These are phyloP conservation scores for Linnaemya vulpina DNA, from an alignment of 2,888 invertebrate species.

Conservation along the genomic window DNA sequence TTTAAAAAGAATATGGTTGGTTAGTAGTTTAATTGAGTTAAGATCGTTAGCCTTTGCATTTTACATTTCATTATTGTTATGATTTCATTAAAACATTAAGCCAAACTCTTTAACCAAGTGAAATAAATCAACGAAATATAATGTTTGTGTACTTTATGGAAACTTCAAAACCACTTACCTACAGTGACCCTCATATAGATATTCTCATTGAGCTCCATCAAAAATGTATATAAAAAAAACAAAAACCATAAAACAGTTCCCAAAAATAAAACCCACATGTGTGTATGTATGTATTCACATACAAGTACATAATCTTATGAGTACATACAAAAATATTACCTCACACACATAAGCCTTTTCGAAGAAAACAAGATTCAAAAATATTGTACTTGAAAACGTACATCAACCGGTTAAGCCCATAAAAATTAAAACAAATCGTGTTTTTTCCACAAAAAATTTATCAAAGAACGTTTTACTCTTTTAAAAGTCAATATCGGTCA, in stretches of 20 bases:
- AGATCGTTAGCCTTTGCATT: not conserved
- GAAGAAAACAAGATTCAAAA: slow-evolving; percentile 6
- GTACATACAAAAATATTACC: slow-evolving; percentile 1
- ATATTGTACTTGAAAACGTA: slow-evolving; percentile 59
- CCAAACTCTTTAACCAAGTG: not conserved
- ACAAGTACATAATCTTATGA: not conserved
- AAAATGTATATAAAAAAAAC: slow-evolving; percentile 20
- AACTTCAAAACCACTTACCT: slow-evolving; percentile 7
- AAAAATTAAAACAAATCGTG: slow-evolving; percentile 22
- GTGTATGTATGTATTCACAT: not conserved
- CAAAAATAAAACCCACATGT: slow-evolving; percentile 11
- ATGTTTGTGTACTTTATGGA: slow-evolving; percentile 12
- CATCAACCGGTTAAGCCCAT: slow-evolving; percentile 54
- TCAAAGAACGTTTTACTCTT: not conserved
- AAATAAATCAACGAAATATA: not conserved
- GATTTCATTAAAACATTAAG: not conserved
- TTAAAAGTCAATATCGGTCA: slow-evolving; percentile 26
- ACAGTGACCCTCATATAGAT: slow-evolving; percentile 21
- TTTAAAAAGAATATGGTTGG: too few species aligned
- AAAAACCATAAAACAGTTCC: slow-evolving; percentile 9
- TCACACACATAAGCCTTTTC: slow-evolving; percentile 9
- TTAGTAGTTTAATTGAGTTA: not conserved
- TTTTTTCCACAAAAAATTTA: not conserved
- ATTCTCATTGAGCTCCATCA: slow-evolving; percentile 21
- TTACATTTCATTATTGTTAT: not conserved